A percentile compares a stretch with the other conserved stretches of the same genome.
Conservation (phyloP, 2,888 invertebrate genomes). For the Eupithecia exiguata region DNA sequence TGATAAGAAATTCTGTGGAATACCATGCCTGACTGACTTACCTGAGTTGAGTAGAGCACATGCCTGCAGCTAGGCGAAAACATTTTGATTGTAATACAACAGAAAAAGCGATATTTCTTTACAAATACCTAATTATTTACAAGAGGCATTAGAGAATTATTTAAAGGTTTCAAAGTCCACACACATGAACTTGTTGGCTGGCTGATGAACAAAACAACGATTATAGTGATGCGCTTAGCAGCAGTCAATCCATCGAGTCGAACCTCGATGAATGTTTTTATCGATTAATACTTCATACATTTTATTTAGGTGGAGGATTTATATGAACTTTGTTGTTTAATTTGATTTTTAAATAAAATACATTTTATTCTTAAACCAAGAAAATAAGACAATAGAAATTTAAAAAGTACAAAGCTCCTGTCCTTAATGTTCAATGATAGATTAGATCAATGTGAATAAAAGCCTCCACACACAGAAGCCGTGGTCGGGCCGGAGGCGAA, state of each 20-base stretch:
- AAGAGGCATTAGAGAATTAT: conserved; percentile 36
- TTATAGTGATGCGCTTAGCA: conserved; percentile 2
- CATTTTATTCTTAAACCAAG: no score
- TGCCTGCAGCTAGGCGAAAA: conserved; percentile 74
- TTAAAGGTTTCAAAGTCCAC: conserved; percentile 75
- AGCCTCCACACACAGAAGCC: no score
- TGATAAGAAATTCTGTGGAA: conserved; percentile 27
- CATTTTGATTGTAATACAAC: conserved; percentile 54
- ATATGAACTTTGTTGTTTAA: neutral
- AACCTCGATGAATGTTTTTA: neutral
- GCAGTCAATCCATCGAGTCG: neutral
- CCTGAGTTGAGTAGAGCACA: conserved; percentile 73
- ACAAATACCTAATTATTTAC: conserved; percentile 45
- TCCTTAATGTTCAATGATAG: no score
- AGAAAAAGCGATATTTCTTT: conserved; percentile 25
- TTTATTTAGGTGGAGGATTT: neutral
- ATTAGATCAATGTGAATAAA: no score
- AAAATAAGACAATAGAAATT: no score
- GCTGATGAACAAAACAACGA: conserved; percentile 13
- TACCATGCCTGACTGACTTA: conserved; percentile 45
- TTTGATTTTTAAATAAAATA: neutral
- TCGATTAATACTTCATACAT: neutral
- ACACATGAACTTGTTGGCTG: conserved; percentile 21
- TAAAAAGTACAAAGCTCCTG: no score
- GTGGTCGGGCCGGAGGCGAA: no score